These are phyloP conservation scores for Macquaria australasica DNA, from an alignment of 2,113 vertebrate species.

Conservation along the genomic window DNA sequence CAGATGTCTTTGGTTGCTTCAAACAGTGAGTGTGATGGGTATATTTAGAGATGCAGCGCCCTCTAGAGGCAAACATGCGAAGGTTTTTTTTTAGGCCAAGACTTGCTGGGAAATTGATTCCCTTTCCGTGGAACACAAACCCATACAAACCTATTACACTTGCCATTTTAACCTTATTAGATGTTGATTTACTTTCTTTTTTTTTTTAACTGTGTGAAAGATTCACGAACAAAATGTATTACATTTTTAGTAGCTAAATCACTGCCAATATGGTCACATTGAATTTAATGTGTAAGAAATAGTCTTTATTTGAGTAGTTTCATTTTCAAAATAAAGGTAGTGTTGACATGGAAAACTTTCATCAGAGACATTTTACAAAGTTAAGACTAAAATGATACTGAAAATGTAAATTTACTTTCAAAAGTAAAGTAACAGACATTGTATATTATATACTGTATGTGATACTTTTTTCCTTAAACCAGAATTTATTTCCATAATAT, in stretches of 20 bases:
- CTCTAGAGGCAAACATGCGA: conserved; percentile 51
- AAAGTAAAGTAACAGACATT: neutral
- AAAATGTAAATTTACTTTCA: neutral
- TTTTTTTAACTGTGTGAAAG: neutral
- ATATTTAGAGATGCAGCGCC: conserved; percentile 57
- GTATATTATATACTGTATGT: neutral
- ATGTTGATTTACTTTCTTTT: neutral
- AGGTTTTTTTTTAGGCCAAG: neutral
- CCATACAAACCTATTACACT: neutral
- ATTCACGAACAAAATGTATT: neutral
- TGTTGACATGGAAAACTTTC: neutral
- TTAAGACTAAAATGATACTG: neutral
- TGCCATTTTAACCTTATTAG: neutral
- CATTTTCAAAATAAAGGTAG: neutral
- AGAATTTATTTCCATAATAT: neutral
- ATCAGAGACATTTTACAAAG: neutral
- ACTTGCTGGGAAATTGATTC: neutral
- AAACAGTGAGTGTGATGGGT: neutral
- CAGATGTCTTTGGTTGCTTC: conserved; percentile 58
- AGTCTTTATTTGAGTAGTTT: neutral
- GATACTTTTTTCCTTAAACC: neutral
- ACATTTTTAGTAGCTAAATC: neutral
- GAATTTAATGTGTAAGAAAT: neutral
- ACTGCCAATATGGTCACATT: neutral
- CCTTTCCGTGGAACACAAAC: neutral